Percentiles rank a stretch among this genome's conserved stretches.
These are phyloP conservation scores for Phylloscopus whistleri DNA, from an alignment of 2,113 vertebrate species.

Conservation along the genomic window DNA sequence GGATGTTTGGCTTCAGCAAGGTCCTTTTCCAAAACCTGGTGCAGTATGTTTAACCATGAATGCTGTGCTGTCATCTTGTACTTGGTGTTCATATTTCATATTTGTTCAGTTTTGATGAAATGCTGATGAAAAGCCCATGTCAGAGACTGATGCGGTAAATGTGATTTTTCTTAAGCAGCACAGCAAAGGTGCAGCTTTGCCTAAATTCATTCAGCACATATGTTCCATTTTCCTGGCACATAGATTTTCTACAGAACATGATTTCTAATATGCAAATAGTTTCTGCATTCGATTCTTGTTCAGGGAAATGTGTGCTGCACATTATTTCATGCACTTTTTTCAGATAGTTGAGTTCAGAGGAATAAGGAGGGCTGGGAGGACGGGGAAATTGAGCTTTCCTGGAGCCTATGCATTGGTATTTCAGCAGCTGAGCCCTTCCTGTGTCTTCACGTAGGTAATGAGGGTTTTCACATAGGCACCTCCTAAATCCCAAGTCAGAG, in stretches of 20 bases:
- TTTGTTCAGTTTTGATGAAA: neutral
- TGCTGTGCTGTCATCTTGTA: neutral
- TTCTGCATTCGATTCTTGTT: neutral
- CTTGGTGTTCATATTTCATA: neutral
- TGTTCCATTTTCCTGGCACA: neutral
- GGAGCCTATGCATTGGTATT: neutral
- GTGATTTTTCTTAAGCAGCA: neutral
- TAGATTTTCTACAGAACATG: neutral
- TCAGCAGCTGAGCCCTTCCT: neutral
- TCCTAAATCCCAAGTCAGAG: neutral
- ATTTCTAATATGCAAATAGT: neutral
- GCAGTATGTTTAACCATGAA: neutral
- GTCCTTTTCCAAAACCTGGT: neutral
- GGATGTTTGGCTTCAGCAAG: neutral
- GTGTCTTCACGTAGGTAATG: neutral
- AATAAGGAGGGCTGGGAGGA: neutral
- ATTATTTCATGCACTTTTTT: neutral
- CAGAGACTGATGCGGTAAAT: neutral
- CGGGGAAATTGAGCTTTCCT: neutral
- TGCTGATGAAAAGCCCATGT: neutral
- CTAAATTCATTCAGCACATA: neutral
- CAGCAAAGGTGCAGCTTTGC: neutral
- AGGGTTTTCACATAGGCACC: neutral
- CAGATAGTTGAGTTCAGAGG: neutral
- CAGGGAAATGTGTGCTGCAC: neutral